These are phyloP conservation scores for Drosophila ogumai DNA, from an alignment of 1,140 invertebrate genomes.

Conservation along the genomic window DNA sequence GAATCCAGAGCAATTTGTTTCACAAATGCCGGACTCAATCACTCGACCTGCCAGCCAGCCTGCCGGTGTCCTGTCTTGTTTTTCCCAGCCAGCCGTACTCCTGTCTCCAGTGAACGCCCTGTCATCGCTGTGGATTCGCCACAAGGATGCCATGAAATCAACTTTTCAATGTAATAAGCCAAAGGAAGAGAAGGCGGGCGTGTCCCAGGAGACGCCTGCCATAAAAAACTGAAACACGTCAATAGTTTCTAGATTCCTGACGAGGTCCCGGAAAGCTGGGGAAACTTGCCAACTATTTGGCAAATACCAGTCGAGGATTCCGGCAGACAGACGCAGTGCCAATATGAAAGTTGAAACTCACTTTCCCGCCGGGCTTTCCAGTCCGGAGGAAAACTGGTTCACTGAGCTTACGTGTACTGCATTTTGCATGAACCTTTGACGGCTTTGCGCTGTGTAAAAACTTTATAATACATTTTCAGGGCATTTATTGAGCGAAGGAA, in stretches of 20 bases:
- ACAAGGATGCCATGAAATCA: slow-evolving; percentile 40
- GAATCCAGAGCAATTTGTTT: slow-evolving; percentile 64
- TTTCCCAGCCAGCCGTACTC: slow-evolving; percentile 2
- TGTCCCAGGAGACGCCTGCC: slow-evolving; percentile 32
- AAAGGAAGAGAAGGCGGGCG: slow-evolving; percentile 1
- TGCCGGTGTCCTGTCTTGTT: slow-evolving; percentile 10
- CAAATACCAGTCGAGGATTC: slow-evolving; percentile 50
- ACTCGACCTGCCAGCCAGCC: slow-evolving; percentile 18
- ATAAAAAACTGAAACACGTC: slow-evolving; percentile 49
- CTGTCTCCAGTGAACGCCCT: slow-evolving; percentile 3
- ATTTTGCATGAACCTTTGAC: slow-evolving; percentile 9
- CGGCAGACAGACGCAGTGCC: slow-evolving; percentile 7
- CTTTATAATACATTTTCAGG: background rate
- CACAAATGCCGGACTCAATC: slow-evolving; percentile 69
- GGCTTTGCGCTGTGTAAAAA: background rate
- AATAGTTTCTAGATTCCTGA: slow-evolving; percentile 44
- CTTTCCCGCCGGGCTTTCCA: slow-evolving; percentile 1
- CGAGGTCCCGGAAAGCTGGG: background rate
- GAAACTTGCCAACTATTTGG: slow-evolving; percentile 60
- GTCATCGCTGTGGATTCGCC: slow-evolving; percentile 33
- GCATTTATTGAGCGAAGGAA: background rate
- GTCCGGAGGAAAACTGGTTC: slow-evolving; percentile 1
- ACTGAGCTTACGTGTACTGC: slow-evolving; percentile 7
- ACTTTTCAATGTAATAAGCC: slow-evolving; percentile 47
- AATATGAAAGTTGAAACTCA: slow-evolving; percentile 27